A percentile compares a stretch with the other conserved stretches of the same genome.
phyloP scores from a whole-genome alignment of 1,140 invertebrate species.

The Eurytemora carolleeae region DNA sequence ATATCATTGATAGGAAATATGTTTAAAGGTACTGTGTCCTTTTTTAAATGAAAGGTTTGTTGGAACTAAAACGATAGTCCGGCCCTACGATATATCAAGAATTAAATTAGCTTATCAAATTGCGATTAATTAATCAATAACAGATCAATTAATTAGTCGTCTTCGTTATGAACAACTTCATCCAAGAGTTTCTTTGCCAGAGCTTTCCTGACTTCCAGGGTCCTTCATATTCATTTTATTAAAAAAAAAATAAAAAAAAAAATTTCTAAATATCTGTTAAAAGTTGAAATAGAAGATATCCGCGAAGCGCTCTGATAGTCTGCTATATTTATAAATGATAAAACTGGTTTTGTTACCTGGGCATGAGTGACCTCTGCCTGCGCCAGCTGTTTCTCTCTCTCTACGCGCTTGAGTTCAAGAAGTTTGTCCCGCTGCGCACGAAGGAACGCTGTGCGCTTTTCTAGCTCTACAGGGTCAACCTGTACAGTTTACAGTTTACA shows the following conservation, averaged over 20 bases:
- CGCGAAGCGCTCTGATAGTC: not conserved
- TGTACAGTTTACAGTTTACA: no score
- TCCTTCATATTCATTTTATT: constrained; percentile 15
- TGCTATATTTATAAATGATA: not conserved
- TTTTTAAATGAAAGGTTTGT: no score
- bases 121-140: no score
- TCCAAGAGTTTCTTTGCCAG: constrained; percentile 57
- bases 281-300: not conserved
- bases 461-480: constrained; percentile 42
- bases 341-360: not conserved
- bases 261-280: not conserved
- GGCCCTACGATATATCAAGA: no score
- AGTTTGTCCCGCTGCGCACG: constrained; percentile 70
- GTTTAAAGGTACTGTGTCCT: no score
- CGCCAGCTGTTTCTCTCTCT: constrained; percentile 52
- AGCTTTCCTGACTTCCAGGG: constrained; percentile 51
- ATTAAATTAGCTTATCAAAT: no score
- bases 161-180: constrained; percentile 47
- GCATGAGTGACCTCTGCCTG: constrained; percentile 25
- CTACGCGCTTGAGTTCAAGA: constrained; percentile 62
- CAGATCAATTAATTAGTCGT: no score
- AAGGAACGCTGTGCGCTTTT: constrained; percentile 56
- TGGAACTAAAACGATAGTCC: no score
- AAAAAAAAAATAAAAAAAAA: not conserved
- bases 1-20: no score